Conservation (phyloP, 37 sponge, comb jelly and placozoan species). For the Halichondria panicea region DNA sequence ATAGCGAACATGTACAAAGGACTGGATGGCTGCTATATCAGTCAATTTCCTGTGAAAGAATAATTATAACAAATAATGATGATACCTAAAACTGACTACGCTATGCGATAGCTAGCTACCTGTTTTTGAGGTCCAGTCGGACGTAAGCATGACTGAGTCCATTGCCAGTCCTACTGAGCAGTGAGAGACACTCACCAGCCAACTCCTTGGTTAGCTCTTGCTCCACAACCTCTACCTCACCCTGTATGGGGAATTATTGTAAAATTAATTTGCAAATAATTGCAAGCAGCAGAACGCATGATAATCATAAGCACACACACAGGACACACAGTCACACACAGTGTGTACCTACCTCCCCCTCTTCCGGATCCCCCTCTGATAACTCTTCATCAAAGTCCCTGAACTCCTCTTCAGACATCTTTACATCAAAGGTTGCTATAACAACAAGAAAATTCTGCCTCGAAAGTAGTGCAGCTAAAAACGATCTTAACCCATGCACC, state of each 20-base stretch:
- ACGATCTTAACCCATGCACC: too few relatives aligned
- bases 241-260: too few relatives aligned
- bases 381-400: slow-evolving; percentile 8
- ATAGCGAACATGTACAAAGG: slow-evolving; percentile 74
- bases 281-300: too few relatives aligned
- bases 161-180: slow-evolving; percentile 79
- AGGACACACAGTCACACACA: too few relatives aligned
- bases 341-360: too few relatives aligned
- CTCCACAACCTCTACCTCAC: slow-evolving; percentile 8
- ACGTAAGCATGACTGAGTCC: slow-evolving; percentile 90
- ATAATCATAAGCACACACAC: too few relatives aligned
- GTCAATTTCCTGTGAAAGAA: slow-evolving; percentile 55
- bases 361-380: too few relatives aligned
- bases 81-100: background rate
- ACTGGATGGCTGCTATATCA: slow-evolving; percentile 55
- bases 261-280: too few relatives aligned
- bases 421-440: too few relatives aligned
- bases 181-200: slow-evolving; percentile 69
- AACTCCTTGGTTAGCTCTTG: slow-evolving; percentile 44
- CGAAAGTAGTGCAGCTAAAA: too few relatives aligned
- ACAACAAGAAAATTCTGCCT: too few relatives aligned
- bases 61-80: background rate
- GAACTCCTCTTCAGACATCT: background rate
- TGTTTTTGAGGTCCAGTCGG: slow-evolving; percentile 63
- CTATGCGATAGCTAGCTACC: slow-evolving; percentile 36